Evolutionary conservation across 2,797 vertebrate genomes (phyloP), one percentile per base, ranked within the genome.

Genomic region (Alectoris magna): DNA sequence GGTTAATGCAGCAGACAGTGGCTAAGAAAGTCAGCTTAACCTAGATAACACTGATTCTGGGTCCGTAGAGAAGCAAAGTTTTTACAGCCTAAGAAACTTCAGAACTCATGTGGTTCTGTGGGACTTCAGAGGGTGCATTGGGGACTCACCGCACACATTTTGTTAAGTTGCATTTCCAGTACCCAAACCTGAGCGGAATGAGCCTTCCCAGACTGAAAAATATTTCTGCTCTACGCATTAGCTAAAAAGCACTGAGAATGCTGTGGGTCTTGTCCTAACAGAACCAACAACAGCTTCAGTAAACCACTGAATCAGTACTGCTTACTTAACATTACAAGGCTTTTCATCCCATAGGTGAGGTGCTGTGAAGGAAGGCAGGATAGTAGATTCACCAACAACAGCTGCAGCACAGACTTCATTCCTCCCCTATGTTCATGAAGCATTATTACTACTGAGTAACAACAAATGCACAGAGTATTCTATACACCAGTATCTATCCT

Each of bases 1-100:
- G 58, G 31, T 77, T 85, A 55, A 58, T 19, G 72, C 72, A 83
- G 84, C 66, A 0, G 0, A 91, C 77, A 90, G 77, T 53, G 90
- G 48, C 78, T 44, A 69, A 70, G 51, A 82, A 95, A 93, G 74
- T 44, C 78, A 64, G n/a, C 36, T 84, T 93, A 93, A 94, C 92
- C 94, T 70, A 95, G 81, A 91, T 85, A 92, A 90, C 0, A 10
- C 44, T 87, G 64, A 74, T 26, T 53, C 75, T 62, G 78, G 38
- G 78, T 58, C 78, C 41, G 64, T n/a, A 73, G 88, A 17, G 43
- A 44, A 58, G 44, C 14, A 14, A 75, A 69, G 69, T 82, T 82
- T 78, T 71, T 87, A 82, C 41, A 91, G 71, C 64, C 68, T 44
- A 19, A 12, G 34, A 80, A 90, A 71, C 53, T 23, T 74, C 59